Evolutionary conservation across 1,140 invertebrate species (phyloP).

Genomic region (Chironomus striatipennis): DNA sequence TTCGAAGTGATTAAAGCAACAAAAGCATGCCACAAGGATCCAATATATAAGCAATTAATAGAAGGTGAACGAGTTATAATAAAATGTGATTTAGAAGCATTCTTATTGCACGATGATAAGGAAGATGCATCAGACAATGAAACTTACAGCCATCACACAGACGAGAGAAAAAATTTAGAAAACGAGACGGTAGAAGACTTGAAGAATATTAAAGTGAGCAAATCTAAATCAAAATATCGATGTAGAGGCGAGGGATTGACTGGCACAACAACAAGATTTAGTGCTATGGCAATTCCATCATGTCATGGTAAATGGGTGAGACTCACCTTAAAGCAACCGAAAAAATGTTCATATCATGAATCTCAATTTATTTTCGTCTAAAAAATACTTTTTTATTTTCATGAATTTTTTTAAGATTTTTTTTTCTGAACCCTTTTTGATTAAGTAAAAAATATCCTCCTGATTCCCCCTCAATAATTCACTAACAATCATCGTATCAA

Average conservation of each 20-base stretch:
- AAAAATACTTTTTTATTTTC: constrained; percentile 25
- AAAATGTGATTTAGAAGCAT: constrained; percentile 64
- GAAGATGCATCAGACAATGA: constrained; percentile 26
- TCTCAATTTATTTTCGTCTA: constrained; percentile 61
- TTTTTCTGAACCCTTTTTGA: neutral
- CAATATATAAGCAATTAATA: constrained; percentile 54
- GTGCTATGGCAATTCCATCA: constrained; percentile 62
- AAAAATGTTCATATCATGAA: constrained; percentile 43
- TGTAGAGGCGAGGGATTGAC: constrained; percentile 69
- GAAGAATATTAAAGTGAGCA: constrained; percentile 29
- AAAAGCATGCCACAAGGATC: constrained; percentile 66
- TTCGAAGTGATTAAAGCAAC: constrained; percentile 72
- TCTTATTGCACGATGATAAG: constrained; percentile 41
- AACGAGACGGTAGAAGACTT: constrained; percentile 26
- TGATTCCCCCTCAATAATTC: neutral
- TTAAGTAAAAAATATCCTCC: neutral
- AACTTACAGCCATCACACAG: neutral
- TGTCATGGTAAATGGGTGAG: constrained; percentile 80
- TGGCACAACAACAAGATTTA: constrained; percentile 63
- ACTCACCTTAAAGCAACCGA: constrained; percentile 48
- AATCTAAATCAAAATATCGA: constrained; percentile 54
- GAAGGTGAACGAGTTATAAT: constrained; percentile 69
- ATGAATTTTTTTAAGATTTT: neutral
- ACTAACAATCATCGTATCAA: neutral
- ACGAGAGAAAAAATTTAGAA: constrained; percentile 30